Base-by-base conservation (phyloP, 2,797 vertebrate species). In the Lemur catta region DNA sequence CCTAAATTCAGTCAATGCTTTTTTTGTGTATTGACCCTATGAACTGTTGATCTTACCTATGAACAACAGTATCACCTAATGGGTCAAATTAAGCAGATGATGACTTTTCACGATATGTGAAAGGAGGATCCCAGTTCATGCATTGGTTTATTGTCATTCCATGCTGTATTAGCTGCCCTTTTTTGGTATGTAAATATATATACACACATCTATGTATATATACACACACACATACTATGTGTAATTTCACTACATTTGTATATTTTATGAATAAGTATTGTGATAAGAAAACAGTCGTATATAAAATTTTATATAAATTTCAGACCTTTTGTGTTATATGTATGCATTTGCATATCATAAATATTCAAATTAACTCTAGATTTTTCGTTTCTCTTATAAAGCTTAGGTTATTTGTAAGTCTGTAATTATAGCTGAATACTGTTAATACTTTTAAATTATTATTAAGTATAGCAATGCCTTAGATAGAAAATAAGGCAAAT, bases 81-180 rank as follows among this genome's bases (percentile, higher is more conserved):
- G 43, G 43, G 43, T 46, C 43, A 46, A 46, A 46, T 46, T 46
- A 87, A 95, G 41, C 41, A 96, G 2, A 88, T 88, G 17, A 84
- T 88, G 82, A 52, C 67, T 85, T 95, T 95, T 89, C 55, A 93
- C 57, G 88, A 20, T 91, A 94, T 65, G 24, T 92, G 63, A 97
- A 94, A 95, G 91, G 88, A 93, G 48, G 95, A 96, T 87, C 59
- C 30, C n/a, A 87, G 28, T 95, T 82, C 50, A 82, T 88, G 13
- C 28, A 79, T 90, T 94, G n/a, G 8, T 94, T 93, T 92, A 89
- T 93, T 76, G 20, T 97, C 79, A 26, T 95, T 93, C 22, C 78
- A 35, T 94, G 7, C 48, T 93, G 4, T 91, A 65, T 86, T 95
- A 91, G 43, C 33, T 95, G 14, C 55, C 15, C 33, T 86, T 59